These are phyloP conservation scores for Apodemia hepburni DNA, from an alignment of 2,888 invertebrate genomes.

Conservation along the genomic window DNA sequence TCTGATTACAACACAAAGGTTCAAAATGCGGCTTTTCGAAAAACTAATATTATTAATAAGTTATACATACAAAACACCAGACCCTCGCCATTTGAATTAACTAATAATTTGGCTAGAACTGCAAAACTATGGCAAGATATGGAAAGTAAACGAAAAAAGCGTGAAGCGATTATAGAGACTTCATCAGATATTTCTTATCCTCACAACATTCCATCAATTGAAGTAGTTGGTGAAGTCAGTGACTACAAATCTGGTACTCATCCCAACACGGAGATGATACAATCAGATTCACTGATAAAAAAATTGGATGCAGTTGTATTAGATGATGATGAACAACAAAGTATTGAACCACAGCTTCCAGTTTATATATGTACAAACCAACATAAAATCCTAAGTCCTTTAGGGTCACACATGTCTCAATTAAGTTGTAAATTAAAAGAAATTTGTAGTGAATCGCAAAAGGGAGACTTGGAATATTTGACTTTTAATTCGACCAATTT, in stretches of 20 bases:
- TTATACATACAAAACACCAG: slow-evolving; percentile 47
- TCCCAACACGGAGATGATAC: slow-evolving; percentile 50
- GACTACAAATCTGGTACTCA: slow-evolving; percentile 37
- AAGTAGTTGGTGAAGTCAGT: slow-evolving; percentile 33
- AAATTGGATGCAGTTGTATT: slow-evolving; percentile 28
- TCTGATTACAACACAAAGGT: slow-evolving; percentile 47
- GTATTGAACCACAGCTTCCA: slow-evolving; percentile 38
- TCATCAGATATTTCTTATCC: slow-evolving; percentile 19
- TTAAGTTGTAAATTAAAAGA: slow-evolving; percentile 2
- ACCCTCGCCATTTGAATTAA: slow-evolving; percentile 56
- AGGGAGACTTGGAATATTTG: neutral
- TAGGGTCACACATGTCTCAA: slow-evolving; percentile 33
- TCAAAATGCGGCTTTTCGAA: slow-evolving; percentile 46
- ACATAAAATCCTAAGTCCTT: slow-evolving; percentile 49
- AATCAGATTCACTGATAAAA: slow-evolving; percentile 24
- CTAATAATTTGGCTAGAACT: slow-evolving; percentile 50
- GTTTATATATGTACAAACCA: slow-evolving; percentile 43
- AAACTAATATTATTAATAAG: slow-evolving; percentile 51
- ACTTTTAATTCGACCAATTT: slow-evolving; percentile 34
- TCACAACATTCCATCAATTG: slow-evolving; percentile 21
- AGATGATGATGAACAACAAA: slow-evolving; percentile 31
- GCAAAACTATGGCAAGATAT: slow-evolving; percentile 46
- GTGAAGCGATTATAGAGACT: slow-evolving; percentile 20
- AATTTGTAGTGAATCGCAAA: neutral
- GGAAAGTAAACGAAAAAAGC: slow-evolving; percentile 31